Conservation (phyloP, 2,113 vertebrate genomes). For the Dipodomys ordii region DNA sequence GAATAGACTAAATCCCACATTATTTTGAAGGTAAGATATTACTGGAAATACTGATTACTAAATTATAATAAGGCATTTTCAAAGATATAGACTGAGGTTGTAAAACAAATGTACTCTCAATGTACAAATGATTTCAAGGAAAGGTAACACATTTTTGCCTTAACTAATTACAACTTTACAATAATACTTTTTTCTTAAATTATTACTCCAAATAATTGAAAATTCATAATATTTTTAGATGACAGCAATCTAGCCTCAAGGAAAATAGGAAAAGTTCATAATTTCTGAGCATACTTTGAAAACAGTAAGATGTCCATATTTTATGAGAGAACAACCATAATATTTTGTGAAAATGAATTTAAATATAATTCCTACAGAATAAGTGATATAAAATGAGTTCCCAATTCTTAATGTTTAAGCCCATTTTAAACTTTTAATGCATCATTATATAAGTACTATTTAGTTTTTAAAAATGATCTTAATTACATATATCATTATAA, state of each 20-base stretch:
- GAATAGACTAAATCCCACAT: conserved; percentile 18
- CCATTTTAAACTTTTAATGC: conserved; percentile 79
- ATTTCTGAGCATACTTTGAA: conserved; percentile 81
- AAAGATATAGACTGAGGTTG: conserved; percentile 66
- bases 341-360: conserved; percentile 81
- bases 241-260: conserved; percentile 81
- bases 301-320: conserved; percentile 78
- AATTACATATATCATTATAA: conserved; percentile 83
- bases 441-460: conserved; percentile 79
- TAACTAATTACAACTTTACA: conserved; percentile 71
- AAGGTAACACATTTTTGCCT: conserved; percentile 80
- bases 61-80: conserved; percentile 77
- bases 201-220: conserved; percentile 76
- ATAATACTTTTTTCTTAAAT: conserved; percentile 75
- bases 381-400: conserved; percentile 60
- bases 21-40: conserved; percentile 53
- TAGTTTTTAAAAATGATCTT: conserved; percentile 84
- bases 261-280: conserved; percentile 80
- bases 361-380: conserved; percentile 70
- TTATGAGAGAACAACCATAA: conserved; percentile 74
- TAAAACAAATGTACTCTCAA: conserved; percentile 65
- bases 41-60: neutral
- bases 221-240: conserved; percentile 79
- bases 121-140: conserved; percentile 79
- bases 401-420: conserved; percentile 55